Evolutionary conservation across 2,113 vertebrate genomes (phyloP), one percentile per base, ranked within the genome.

Genomic region (Myocastor coypus): DNA sequence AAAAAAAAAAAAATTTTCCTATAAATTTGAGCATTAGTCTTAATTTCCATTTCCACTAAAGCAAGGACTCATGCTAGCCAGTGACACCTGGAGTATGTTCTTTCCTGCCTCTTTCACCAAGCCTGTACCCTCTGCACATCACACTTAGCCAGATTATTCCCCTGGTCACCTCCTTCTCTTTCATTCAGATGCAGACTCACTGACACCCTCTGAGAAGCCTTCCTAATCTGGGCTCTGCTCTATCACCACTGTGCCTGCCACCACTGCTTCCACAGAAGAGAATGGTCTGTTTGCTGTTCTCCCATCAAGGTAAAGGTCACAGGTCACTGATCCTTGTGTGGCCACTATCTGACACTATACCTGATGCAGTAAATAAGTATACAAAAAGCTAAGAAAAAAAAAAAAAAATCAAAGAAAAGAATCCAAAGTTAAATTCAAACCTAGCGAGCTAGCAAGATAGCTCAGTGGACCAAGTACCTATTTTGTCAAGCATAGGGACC

Each of bases 401-500:
- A 34, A 52, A 63, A 87, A 83, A 59, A 34, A 50, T 50, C 69
- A 81, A 82, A n/a, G 24, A 40, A 83, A 84, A 73, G 64, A 83
- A 40, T 66, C 75, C 50, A 75, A 92, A 81, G 73, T 71, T n/a
- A 63, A 95, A 37, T 61, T 68, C 84, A 4, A 87, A 99, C 99
- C 99, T 99, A 99, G 22, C 17, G 55, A 16, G 16, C 55, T 57
- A 16, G 55, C 17, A 16, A 57, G 55, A 57, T 17, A 4, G 55
- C 16, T 57, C 55, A 57, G 55, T 19, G 55, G 16, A 17, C 55
- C 55, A 57, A 57, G 17, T 16, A 57, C 55, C 55, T 57, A 16
- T 16, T 57, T 57, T 57, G 55, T 57, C 55, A 57, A 57, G 16
- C 16, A 19, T 16, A 57, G 55, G 14, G 55, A 57, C 55, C 55